phyloP scores from a whole-genome alignment of 2,113 vertebrate species.

The Coracopsis vasa region DNA sequence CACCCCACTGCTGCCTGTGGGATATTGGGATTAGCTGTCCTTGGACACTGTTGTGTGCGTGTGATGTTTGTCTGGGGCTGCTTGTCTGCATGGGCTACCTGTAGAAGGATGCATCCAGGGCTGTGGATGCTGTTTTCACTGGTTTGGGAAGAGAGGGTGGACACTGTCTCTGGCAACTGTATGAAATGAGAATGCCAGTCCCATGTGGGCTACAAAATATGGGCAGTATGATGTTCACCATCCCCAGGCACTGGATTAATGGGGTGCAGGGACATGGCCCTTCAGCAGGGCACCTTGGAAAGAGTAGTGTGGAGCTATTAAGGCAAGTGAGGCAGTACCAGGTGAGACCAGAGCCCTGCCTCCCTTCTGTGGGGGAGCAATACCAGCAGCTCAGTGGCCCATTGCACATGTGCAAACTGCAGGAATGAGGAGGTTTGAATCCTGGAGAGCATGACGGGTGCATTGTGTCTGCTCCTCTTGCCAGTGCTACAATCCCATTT shows the following conservation, averaged over 20 bases:
- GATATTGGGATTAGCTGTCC: accelerated
- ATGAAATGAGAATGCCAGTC: background rate
- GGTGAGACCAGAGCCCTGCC: background rate
- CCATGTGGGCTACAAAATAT: accelerated
- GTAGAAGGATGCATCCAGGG: background rate
- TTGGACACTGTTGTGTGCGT: accelerated
- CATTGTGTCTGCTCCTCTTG: background rate
- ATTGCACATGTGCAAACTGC: background rate
- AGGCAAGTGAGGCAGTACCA: background rate
- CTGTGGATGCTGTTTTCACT: background rate
- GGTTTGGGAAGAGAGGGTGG: background rate
- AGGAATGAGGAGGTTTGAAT: background rate
- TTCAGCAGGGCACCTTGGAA: background rate
- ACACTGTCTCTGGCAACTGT: background rate
- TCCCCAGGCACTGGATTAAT: background rate
- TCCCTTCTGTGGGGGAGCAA: accelerated
- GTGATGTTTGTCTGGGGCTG: background rate
- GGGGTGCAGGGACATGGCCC: background rate
- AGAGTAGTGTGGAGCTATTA: background rate
- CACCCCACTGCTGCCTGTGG: accelerated
- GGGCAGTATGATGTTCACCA: accelerated
- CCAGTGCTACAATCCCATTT: background rate
- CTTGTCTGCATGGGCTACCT: too few relatives aligned
- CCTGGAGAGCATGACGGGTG: background rate
- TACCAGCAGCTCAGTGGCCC: background rate